A percentile compares a stretch with the other conserved stretches of the same genome.
Conservation (phyloP, 1,140 invertebrate genomes). For the Sinonovacula constricta region DNA sequence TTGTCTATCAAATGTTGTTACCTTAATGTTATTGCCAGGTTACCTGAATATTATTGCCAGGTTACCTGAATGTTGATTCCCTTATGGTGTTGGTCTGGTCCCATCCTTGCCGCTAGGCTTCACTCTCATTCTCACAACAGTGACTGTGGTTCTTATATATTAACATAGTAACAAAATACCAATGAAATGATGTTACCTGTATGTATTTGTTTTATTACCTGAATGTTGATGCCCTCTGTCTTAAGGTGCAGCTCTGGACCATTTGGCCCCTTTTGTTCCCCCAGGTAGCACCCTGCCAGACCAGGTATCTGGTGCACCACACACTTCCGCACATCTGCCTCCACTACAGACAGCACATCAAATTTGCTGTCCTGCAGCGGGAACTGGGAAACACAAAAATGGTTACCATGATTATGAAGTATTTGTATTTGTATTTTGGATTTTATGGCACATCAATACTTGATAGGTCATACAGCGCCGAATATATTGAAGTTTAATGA, state of each 20-base stretch:
- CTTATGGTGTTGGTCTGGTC: too few relatives aligned
- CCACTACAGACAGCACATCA: constrained; percentile 90
- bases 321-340: constrained; percentile 85
- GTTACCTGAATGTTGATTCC: too few relatives aligned
- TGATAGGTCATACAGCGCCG: background rate
- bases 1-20: too few relatives aligned
- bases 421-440: too few relatives aligned
- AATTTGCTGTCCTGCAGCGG: constrained; percentile 79
- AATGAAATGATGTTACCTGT: too few relatives aligned
- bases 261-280: constrained; percentile 70
- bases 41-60: too few relatives aligned
- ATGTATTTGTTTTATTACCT: too few relatives aligned
- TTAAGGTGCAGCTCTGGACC: constrained; percentile 83
- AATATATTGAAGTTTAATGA: background rate
- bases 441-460: background rate
- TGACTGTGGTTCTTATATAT: too few relatives aligned
- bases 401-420: background rate
- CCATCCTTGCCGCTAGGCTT: too few relatives aligned
- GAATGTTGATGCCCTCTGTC: constrained; percentile 97
- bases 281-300: constrained; percentile 90
- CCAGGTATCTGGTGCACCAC: constrained; percentile 89
- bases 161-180: too few relatives aligned
- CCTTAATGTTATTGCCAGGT: too few relatives aligned
- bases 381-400: constrained; percentile 78
- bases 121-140: too few relatives aligned